These are phyloP conservation scores for Eristalis intricaria DNA, from an alignment of 2,888 invertebrate genomes.

Conservation along the genomic window DNA sequence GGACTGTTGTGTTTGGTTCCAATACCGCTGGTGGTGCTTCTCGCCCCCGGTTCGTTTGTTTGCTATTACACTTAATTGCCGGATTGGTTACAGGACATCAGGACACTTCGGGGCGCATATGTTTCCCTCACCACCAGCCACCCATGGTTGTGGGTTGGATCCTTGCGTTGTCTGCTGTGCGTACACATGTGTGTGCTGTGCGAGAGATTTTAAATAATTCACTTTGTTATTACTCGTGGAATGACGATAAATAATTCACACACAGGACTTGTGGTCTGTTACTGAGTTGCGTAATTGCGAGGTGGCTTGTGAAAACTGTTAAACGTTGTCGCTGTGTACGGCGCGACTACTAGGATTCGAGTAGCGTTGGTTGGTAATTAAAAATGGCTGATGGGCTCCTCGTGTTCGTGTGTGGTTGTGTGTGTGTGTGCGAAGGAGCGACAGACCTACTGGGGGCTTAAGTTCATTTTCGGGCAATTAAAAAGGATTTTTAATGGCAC, in stretches of 20 bases:
- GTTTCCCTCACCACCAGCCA: slow-evolving; percentile 37
- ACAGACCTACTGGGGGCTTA: slow-evolving; percentile 39
- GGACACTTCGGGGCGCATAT: slow-evolving; percentile 47
- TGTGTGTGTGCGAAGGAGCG: background rate
- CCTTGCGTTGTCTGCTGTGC: background rate
- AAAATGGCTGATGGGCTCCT: slow-evolving; percentile 64
- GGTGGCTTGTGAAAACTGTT: slow-evolving; percentile 61
- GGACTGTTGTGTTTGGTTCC: slow-evolving; percentile 62
- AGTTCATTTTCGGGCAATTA: slow-evolving; percentile 66
- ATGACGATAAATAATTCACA: slow-evolving; percentile 67
- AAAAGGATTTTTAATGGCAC: slow-evolving; percentile 68
- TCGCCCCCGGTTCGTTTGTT: slow-evolving; percentile 59
- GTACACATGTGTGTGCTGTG: slow-evolving; percentile 16
- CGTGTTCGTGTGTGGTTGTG: background rate
- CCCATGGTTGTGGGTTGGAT: background rate
- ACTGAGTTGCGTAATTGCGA: slow-evolving; percentile 61
- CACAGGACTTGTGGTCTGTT: slow-evolving; percentile 45
- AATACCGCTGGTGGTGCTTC: slow-evolving; percentile 34
- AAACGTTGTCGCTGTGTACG: slow-evolving; percentile 63
- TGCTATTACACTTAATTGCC: slow-evolving; percentile 69
- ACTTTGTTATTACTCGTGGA: slow-evolving; percentile 64
- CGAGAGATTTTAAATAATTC: slow-evolving; percentile 68
- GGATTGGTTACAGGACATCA: slow-evolving; percentile 65
- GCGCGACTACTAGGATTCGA: slow-evolving; percentile 28
- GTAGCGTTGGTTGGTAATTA: slow-evolving; percentile 58